These are phyloP conservation scores for Chironomus tentans DNA, from an alignment of 2,888 invertebrate genomes.

Conservation along the genomic window DNA sequence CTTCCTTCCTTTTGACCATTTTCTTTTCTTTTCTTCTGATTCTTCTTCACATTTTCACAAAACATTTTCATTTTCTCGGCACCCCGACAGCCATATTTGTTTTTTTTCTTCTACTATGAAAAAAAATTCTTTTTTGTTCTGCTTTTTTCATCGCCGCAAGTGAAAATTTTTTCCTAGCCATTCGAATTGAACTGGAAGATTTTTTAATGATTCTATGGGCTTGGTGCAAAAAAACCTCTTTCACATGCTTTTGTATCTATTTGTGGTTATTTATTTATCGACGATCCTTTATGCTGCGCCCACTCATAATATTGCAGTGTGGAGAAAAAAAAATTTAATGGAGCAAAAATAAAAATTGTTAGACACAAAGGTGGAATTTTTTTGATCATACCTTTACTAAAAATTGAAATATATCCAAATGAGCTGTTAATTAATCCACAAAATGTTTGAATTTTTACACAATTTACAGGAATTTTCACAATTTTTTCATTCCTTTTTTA, in stretches of 20 bases:
- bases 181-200: neutral
- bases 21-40: neutral
- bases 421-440: no score
- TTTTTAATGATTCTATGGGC: neutral
- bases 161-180: neutral
- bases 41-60: no score
- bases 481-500: no score
- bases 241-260: neutral
- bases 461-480: no score
- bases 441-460: no score
- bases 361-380: no score
- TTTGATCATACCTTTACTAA: no score
- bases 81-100: conserved; percentile 22
- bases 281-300: neutral
- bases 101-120: conserved; percentile 12
- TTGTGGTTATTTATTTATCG: neutral
- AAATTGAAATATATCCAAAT: no score
- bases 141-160: neutral
- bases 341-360: no score
- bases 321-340: no score
- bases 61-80: neutral
- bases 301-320: neutral
- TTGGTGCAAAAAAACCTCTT: neutral
- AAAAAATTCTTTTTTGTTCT: neutral
- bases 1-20: neutral